phyloP scores from a whole-genome alignment of 2,113 vertebrate genomes.

The Rhadina sibilatrix region DNA sequence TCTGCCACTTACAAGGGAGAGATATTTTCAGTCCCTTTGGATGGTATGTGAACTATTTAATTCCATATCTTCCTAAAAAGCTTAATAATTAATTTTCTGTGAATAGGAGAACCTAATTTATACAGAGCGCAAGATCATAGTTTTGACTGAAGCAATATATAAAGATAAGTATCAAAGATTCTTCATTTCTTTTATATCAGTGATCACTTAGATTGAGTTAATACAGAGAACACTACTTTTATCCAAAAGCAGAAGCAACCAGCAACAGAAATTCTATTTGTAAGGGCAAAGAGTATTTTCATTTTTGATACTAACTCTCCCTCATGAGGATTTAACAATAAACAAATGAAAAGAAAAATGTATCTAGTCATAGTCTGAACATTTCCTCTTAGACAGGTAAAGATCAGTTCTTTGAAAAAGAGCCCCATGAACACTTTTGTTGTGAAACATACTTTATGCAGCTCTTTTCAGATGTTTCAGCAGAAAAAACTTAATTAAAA shows the following conservation, averaged over 20 bases:
- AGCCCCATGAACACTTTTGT: rapidly evolving
- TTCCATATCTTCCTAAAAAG: neutral
- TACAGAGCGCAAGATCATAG: neutral
- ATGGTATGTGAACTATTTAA: neutral
- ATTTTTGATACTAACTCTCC: neutral
- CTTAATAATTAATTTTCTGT: neutral
- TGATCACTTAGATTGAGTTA: neutral
- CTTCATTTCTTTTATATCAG: neutral
- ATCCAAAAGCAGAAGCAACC: neutral
- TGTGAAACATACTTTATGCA: neutral
- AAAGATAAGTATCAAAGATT: neutral
- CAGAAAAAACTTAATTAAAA: neutral
- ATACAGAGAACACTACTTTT: neutral
- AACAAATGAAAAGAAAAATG: neutral
- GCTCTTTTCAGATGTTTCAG: neutral
- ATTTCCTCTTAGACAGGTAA: neutral
- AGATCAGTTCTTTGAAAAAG: neutral
- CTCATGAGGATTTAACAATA: neutral
- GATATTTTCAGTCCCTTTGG: neutral
- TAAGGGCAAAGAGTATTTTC: neutral
- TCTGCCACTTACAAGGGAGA: neutral
- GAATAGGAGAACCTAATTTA: neutral
- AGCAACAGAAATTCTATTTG: neutral
- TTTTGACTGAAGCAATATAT: neutral
- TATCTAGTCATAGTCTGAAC: neutral